A percentile compares a stretch with the other conserved stretches of the same genome.
Evolutionary conservation across 2,888 invertebrate species (phyloP).

Genomic region (Petrolisthes manimaculis): DNA sequence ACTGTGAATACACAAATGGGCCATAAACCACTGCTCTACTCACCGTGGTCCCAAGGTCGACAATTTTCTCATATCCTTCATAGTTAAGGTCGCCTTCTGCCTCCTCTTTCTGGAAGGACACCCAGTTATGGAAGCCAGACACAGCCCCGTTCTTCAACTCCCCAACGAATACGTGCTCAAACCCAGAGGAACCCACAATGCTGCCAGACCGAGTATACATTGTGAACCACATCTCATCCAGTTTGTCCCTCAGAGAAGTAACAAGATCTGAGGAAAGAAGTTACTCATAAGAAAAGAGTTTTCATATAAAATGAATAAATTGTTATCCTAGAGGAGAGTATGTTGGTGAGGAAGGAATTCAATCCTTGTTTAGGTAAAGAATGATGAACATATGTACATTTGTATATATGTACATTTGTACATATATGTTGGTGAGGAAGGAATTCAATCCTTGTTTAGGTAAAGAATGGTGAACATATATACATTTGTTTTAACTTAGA

Average conservation of each 20-base stretch:
- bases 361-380: too few species aligned
- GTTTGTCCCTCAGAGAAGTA: constrained; percentile 68
- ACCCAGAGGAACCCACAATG: constrained; percentile 87
- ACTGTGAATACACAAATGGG: background rate
- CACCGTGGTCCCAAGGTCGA: constrained; percentile 74
- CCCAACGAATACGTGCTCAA: constrained; percentile 92
- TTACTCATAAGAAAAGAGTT: too few species aligned
- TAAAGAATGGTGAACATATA: too few species aligned
- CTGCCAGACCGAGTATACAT: constrained; percentile 81
- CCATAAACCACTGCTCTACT: background rate
- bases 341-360: background rate
- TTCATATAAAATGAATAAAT: too few species aligned
- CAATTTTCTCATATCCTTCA: constrained; percentile 82
- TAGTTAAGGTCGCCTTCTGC: constrained; percentile 79
- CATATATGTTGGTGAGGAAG: too few species aligned
- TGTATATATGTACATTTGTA: too few species aligned
- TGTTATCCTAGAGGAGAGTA: too few species aligned
- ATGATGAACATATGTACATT: too few species aligned
- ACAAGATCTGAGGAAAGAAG: constrained; percentile 30
- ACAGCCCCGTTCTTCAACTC: constrained; percentile 85
- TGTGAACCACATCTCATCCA: constrained; percentile 74
- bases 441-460: too few species aligned
- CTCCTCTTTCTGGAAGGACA: constrained; percentile 86
- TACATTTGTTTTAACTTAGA: too few species aligned
- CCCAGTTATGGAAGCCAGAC: constrained; percentile 91